Conservation (phyloP, 2,113 vertebrate genomes). For the Oryzias melastigma region DNA sequence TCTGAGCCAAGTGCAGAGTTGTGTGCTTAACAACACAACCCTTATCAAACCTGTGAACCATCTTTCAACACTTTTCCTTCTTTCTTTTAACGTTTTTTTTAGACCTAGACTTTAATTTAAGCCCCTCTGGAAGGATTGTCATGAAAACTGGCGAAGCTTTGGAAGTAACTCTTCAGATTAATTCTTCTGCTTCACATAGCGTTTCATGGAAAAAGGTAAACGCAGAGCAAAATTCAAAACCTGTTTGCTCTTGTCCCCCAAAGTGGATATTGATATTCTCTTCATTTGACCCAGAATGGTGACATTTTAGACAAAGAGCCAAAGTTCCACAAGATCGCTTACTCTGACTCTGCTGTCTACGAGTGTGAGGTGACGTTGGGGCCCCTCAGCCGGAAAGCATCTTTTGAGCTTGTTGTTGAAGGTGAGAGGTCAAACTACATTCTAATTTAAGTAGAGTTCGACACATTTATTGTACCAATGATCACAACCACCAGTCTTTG, state of each 20-base stretch:
- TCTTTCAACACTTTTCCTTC: constrained; percentile 38
- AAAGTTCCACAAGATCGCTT: constrained; percentile 82
- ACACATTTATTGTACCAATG: not conserved
- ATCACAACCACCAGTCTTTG: not conserved
- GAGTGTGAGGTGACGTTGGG: constrained; percentile 82
- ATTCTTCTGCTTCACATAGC: constrained; percentile 80
- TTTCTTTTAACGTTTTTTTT: constrained; percentile 12
- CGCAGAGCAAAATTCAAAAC: constrained; percentile 1
- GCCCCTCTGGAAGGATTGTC: constrained; percentile 79
- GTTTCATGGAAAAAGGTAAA: constrained; percentile 90
- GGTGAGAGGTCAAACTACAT: constrained; percentile 71
- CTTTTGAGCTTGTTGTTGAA: constrained; percentile 86
- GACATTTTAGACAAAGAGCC: constrained; percentile 59
- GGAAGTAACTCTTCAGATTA: constrained; percentile 77
- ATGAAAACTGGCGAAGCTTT: constrained; percentile 82
- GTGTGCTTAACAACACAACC: constrained; percentile 42
- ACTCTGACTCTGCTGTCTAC: constrained; percentile 86
- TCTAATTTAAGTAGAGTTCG: constrained; percentile 1
- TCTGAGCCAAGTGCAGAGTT: constrained; percentile 38
- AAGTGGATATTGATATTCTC: not conserved
- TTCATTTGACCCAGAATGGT: constrained; percentile 57
- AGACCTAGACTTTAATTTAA: constrained; percentile 90
- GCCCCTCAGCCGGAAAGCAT: constrained; percentile 73
- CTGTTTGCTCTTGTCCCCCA: constrained; percentile 12
- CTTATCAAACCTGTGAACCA: constrained; percentile 46